Percentiles rank a stretch among this genome's conserved stretches.
Evolutionary conservation across 2,888 invertebrate genomes (phyloP).

Genomic region (Stratiomys singularior): DNA sequence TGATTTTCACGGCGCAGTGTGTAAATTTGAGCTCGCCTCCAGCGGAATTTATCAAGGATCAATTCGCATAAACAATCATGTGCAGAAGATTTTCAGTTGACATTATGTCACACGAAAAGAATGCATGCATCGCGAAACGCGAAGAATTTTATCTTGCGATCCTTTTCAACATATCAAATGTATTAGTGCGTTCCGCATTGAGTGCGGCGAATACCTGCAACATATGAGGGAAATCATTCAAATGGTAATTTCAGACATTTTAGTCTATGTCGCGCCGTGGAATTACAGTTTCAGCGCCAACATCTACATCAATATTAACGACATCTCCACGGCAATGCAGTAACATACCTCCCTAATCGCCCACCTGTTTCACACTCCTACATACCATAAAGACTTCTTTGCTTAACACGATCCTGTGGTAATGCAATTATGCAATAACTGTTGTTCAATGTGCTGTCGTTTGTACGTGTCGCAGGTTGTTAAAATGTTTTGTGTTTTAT

Average conservation of each 20-base stretch:
- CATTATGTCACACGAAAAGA: too few species aligned
- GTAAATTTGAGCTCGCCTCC: neutral
- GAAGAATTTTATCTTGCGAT: too few species aligned
- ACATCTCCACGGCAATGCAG: neutral
- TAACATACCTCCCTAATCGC: neutral
- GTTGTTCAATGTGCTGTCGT: conserved; percentile 19
- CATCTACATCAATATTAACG: neutral
- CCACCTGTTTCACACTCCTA: conserved; percentile 26
- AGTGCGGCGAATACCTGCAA: too few species aligned
- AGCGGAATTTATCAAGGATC: too few species aligned
- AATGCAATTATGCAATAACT: conserved; percentile 42
- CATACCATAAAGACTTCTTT: neutral
- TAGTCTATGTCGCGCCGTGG: too few species aligned
- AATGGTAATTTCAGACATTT: too few species aligned
- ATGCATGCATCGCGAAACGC: too few species aligned
- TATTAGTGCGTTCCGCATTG: too few species aligned
- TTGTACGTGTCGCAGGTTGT: conserved; percentile 20
- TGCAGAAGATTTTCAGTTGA: too few species aligned
- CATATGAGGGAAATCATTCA: too few species aligned
- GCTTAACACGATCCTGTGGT: neutral
- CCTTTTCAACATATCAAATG: too few species aligned
- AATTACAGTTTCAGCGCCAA: neutral
- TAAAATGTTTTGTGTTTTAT: conserved; percentile 36
- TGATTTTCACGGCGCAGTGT: neutral
- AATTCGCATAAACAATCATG: too few species aligned